Evolutionary conservation across 2,888 invertebrate species (phyloP).

Genomic region (Drosophila heteroneura): DNA sequence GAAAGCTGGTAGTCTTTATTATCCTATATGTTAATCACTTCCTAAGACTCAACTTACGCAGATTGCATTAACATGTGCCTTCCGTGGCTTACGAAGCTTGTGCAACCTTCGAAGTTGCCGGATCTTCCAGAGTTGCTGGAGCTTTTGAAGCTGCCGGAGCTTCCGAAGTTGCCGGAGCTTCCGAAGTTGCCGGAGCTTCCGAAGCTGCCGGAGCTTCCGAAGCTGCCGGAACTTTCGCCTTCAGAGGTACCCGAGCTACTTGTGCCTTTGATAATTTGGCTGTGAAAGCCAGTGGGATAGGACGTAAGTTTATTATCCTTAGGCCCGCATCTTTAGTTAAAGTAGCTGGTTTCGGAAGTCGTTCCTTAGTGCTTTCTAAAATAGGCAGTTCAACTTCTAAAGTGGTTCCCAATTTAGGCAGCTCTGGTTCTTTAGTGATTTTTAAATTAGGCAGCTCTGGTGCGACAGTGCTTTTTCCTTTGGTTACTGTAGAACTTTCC

Average conservation of each 20-base stretch:
- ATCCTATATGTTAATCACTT: not conserved
- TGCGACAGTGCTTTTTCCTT: not conserved
- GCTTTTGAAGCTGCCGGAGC: not conserved
- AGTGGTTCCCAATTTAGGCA: not conserved
- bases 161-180: not conserved
- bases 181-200: not conserved
- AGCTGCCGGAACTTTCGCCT: not conserved
- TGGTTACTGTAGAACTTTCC: not conserved
- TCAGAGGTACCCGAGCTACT: too few relatives aligned
- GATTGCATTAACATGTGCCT: not conserved
- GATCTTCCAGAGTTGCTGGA: not conserved
- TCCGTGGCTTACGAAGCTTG: not conserved
- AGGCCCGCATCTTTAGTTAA: too few relatives aligned
- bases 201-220: not conserved
- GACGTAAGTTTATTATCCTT: rapidly evolving
- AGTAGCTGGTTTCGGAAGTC: rapidly evolving
- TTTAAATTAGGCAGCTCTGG: not conserved
- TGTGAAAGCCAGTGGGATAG: too few relatives aligned
- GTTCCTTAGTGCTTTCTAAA: too few relatives aligned
- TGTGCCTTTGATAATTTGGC: not conserved
- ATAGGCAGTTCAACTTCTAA: too few relatives aligned
- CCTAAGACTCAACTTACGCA: not conserved
- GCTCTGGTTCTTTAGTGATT: not conserved
- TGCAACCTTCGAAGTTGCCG: not conserved
- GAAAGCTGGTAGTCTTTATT: not conserved